Evolutionary conservation across 2,113 vertebrate genomes (phyloP), one percentile per base, ranked within the genome.

Genomic region (Turdus rufiventris): DNA sequence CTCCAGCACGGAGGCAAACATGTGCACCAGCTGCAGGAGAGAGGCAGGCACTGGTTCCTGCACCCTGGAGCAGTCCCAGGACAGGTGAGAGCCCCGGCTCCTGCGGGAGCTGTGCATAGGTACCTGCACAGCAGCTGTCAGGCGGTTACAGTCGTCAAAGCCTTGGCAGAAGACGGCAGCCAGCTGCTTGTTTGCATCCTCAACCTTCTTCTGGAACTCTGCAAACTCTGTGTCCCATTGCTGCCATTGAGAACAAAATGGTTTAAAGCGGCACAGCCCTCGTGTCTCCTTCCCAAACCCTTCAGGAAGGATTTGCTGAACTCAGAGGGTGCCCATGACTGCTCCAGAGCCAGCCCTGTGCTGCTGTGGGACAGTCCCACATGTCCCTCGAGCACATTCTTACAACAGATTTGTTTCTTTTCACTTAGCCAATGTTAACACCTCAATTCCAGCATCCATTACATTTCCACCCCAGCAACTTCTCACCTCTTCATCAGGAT

Each of bases 1-100:
- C 57, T 98, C 97, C 96, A 98, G 67, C 70, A 98, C 54, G 2
- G 89, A 89, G 12, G 93, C 84, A 5, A 98, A 99, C 98, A 98
- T 98, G 71, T 98, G 85, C 82, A 98, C 84, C 76, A 98, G 62
- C 98, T 99, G 96, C 5, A 38, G 87, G 34, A 72, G 47, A 3
- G 16, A 71, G 25, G 28, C 6, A 45, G 29, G 24, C 26, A 0
- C 33, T 4, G 31, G 42, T 8, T 36, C 6, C 47, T 16, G 57
- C 9, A 3, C 13, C 5, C 53, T 12, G 14, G 18, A 24, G 58
- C 45, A 8, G 17, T 4, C 8, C 38, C 3, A 1, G 15, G 9
- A 11, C 0, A 0, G 43, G 20, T 0, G 0, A 21, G 65, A 43
- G 4, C 26, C 51, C 47, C 9, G 0, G 40, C 2, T 14, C 34